Base-by-base conservation (phyloP, 2,888 invertebrate species). In the Troilus luridus region DNA sequence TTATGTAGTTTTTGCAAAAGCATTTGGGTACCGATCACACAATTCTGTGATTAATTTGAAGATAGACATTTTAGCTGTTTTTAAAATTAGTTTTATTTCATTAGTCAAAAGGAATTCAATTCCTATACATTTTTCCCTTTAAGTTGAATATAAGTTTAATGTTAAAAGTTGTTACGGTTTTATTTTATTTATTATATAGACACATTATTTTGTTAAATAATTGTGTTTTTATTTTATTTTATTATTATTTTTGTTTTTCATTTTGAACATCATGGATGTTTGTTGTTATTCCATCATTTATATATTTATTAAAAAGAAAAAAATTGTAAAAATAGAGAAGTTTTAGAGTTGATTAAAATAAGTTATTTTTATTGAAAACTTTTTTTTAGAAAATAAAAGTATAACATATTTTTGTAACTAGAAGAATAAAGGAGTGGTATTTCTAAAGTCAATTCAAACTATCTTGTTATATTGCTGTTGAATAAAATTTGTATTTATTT, bases 401-500 rank as follows among this genome's bases (percentile, higher is more conserved):
- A 24, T 64, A 77, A 72, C 56, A 56, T 85, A 85, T 85, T 85
- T 85, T 85, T 85, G 56, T 85, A 85, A 85, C 85, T 85, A 58
- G 5, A 77, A 41, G 41, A 77, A 85, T 85, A 85, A 56, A 54
- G 56, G 54, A 58, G 56, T 85, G 56, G 56, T 85, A 56, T n/a
- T 85, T n/a, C n/a, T 85, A n/a, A 85, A 56, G 56, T 85, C 21
- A 85, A n/a, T 85, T n/a, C 21, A 85, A 85, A 85, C n/a, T 56
- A 56, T n/a, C 56, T 85, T 85, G 85, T 85, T 85, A 85, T 58
- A n/a, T 85, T 85, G 85, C 85, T 85, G 85, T 85, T 85, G n/a
- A 85, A 85, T 85, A 85, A 85, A 85, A 58, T n/a, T 85, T 58
- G 56, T 85, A 85, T 85, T 85, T 85, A 85, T 85, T 85, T 85